Evolutionary conservation across 1,140 invertebrate genomes (phyloP).

Genomic region (Neodiprion virginianus): DNA sequence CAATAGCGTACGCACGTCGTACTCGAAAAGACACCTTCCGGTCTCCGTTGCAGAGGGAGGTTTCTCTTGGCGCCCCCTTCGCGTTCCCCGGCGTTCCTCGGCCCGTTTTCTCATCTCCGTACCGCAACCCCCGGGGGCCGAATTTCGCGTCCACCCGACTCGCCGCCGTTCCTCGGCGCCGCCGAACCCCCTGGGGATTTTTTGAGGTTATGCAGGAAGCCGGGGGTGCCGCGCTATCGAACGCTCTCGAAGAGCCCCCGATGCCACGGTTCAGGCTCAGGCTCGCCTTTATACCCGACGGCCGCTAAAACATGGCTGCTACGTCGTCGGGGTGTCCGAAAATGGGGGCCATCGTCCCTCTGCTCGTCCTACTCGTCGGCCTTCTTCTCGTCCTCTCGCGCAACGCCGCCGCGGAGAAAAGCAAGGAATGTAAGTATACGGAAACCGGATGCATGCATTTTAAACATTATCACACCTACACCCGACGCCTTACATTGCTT

Average conservation of each 20-base stretch:
- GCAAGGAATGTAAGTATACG: constrained; percentile 49
- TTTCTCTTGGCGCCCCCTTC: no score
- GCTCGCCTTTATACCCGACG: no score
- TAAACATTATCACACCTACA: background rate
- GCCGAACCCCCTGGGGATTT: constrained; percentile 27
- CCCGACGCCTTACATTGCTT: no score
- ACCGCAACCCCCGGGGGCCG: no score
- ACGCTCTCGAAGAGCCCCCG: background rate
- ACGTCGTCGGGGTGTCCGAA: constrained; percentile 36
- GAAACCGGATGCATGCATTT: background rate
- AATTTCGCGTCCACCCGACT: no score
- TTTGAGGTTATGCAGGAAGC: constrained; percentile 15
- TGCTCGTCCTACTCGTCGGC: constrained; percentile 19
- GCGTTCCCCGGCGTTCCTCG: no score
- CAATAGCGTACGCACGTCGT: no score
- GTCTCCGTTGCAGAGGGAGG: no score
- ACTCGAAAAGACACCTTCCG: no score
- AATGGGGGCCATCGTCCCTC: constrained; percentile 6
- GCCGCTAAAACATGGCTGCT: constrained; percentile 42
- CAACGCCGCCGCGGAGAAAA: constrained; percentile 43
- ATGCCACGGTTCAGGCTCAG: no score
- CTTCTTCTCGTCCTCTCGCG: constrained; percentile 28
- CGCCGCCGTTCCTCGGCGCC: background rate
- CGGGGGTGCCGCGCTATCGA: background rate
- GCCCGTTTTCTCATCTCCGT: no score